Evolutionary conservation across 2,888 invertebrate species (phyloP), one percentile per base, ranked within the genome.

Genomic region (Mystacides longicornis): DNA sequence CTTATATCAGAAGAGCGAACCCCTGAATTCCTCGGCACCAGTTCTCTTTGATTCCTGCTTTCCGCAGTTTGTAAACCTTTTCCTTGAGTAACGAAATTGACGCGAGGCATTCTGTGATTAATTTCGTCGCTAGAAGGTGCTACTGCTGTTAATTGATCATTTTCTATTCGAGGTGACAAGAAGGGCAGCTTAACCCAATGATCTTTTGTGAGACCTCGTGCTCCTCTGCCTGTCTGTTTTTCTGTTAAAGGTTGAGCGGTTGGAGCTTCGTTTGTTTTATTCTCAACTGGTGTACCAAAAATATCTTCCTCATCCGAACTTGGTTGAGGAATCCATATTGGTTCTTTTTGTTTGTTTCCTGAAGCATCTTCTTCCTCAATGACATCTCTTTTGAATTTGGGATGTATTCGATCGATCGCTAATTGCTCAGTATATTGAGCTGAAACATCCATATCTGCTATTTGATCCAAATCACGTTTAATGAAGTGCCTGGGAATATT

Each of bases 1-100:
- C 77, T 66, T 49, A 77, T 62, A 19, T 74, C 71, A 49, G 76
- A 72, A n/a, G 67, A 71, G 51, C 75, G 68, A 7, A 11, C 11
- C 2, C 52, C 48, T 4, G 54, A 54, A 1, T 71, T 64, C 66
- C 76, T 68, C 62, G 74, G 77, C 19, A 77, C 68, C 18, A 74
- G 68, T 63, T 77, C 77, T 63, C 76, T 75, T 55, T 78, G 75
- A 63, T 75, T 74, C 48, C 77, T 70, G 3, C 75, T 75, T 67
- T 78, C 78, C 1, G 77, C 74, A 14, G 76, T 67, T 64, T 77
- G 75, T 21, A 77, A 63, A 1, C 68, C 67, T 71, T 80, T 79
- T 60, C 81, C 78, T 65, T 83, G 83, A 0, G 84, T 85, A 14
- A 84, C 81, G 63, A 85, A 85, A 67, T 84, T 82, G 1, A 84